These are phyloP conservation scores for Macaca nemestrina DNA, from an alignment of 2,113 vertebrate species.

Conservation along the genomic window DNA sequence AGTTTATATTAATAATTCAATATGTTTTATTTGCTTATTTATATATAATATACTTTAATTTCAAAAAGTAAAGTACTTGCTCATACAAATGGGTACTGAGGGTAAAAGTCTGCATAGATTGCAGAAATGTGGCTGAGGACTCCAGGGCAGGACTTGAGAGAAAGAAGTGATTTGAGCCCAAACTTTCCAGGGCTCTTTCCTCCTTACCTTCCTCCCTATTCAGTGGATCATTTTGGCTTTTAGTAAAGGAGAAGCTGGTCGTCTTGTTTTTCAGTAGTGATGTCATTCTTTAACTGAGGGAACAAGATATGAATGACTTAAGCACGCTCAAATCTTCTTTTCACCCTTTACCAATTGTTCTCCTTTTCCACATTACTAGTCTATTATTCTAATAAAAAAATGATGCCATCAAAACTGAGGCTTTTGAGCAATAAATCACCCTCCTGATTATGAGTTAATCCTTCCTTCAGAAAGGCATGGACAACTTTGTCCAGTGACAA, in stretches of 20 bases:
- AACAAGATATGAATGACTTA: not conserved
- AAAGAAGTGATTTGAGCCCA: not conserved
- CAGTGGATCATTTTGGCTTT: not conserved
- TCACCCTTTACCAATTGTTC: not conserved
- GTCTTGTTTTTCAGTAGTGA: not conserved
- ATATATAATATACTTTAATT: not conserved
- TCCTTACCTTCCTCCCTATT: not conserved
- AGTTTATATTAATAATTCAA: not conserved
- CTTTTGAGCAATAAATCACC: not conserved
- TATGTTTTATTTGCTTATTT: slow-evolving; percentile 1
- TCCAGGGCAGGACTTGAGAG: not conserved
- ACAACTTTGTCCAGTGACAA: not conserved
- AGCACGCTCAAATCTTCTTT: not conserved
- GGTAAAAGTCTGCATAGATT: not conserved
- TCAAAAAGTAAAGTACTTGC: not conserved
- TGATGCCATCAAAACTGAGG: not conserved
- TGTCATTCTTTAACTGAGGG: not conserved
- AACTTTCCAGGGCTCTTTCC: not conserved
- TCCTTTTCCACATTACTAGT: not conserved
- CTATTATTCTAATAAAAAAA: not conserved
- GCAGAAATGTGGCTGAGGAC: not conserved
- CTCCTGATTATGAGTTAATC: not conserved
- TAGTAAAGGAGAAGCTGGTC: not conserved
- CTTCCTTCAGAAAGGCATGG: not conserved
- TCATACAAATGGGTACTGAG: not conserved